Conservation (phyloP, 92 coral and sea anemone species). For the Phenganax stokvisi region DNA sequence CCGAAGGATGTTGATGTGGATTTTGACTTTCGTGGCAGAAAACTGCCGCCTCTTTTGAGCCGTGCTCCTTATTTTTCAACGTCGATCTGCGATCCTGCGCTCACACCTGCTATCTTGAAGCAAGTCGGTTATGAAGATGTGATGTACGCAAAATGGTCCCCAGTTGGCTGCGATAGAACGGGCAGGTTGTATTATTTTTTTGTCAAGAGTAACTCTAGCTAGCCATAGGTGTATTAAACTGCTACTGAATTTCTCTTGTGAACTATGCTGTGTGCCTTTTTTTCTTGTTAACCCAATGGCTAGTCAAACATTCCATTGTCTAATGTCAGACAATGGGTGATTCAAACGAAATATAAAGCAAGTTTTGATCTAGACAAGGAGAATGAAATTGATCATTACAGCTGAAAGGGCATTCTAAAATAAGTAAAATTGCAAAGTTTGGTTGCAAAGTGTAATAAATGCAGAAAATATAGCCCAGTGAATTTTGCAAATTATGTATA, state of each 20-base stretch:
- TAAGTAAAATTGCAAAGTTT: no score
- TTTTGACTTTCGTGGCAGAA: not conserved
- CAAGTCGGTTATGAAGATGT: slow-evolving; percentile 4
- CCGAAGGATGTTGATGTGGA: slow-evolving; percentile 8
- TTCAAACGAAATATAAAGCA: no score
- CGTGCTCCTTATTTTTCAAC: slow-evolving; percentile 20
- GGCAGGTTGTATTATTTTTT: slow-evolving; percentile 38
- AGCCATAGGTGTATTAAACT: not conserved
- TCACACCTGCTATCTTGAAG: not conserved
- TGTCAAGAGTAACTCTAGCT: not conserved
- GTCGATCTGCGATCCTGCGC: slow-evolving; percentile 14
- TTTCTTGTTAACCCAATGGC: no score
- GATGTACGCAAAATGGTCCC: slow-evolving; percentile 54
- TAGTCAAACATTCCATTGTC: no score
- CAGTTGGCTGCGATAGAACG: slow-evolving; percentile 52
- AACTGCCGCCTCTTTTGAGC: not conserved
- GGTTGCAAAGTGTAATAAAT: no score
- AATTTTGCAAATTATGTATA: no score
- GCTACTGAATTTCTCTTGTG: not conserved
- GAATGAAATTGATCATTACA: no score
- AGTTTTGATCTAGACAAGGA: no score
- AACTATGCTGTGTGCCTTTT: no score
- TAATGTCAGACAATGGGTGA: no score
- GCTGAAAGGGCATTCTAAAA: no score
- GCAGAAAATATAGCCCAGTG: no score